Evolutionary conservation across 2,888 invertebrate genomes (phyloP), one percentile per base, ranked within the genome.

Genomic region (Molorchus minor): DNA sequence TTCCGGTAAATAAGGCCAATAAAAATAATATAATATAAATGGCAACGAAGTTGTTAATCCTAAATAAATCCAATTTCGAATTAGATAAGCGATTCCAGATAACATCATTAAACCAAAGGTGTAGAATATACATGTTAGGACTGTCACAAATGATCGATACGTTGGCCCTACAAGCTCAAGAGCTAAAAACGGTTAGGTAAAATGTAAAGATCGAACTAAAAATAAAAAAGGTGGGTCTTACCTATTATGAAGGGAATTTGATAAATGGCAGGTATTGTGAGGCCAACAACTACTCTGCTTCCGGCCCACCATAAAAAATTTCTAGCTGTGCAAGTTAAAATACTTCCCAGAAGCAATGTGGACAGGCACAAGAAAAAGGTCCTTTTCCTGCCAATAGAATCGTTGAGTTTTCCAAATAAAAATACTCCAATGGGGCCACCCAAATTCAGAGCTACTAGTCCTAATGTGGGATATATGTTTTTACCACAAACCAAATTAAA

Each of bases 171-270:
- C 95, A 58, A 96, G 80, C 82, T 96, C 96, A 70, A 96, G 82
- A 58, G 94, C 96, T 96, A 77, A 67, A 85, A 85, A 53, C 64
- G 25, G 30, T 30, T n/a, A 30, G 12, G 2, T 30, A 30, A 30
- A 5, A n/a, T n/a, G n/a, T n/a, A n/a, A n/a, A n/a, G n/a, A n/a
- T n/a, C n/a, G n/a, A n/a, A n/a, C n/a, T n/a, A n/a, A n/a, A n/a
- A n/a, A n/a, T n/a, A 43, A 2, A 43, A 20, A 20, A 13, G 17
- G 10, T 15, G 8, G 1, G 2, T 20, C 89, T 87, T 82, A 96
- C 96, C 93, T 74, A 96, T 94, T 59, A 96, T 95, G 77, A 95
- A 95, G 0, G 96, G 96, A 79, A 96, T 95, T 82, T 95, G 94
- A 80, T 96, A 95, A 35, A 96, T 89, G 0, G 95, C 95, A 2